Evolutionary conservation across 2,888 invertebrate genomes (phyloP).

Genomic region (Sinotaia quadrata): DNA sequence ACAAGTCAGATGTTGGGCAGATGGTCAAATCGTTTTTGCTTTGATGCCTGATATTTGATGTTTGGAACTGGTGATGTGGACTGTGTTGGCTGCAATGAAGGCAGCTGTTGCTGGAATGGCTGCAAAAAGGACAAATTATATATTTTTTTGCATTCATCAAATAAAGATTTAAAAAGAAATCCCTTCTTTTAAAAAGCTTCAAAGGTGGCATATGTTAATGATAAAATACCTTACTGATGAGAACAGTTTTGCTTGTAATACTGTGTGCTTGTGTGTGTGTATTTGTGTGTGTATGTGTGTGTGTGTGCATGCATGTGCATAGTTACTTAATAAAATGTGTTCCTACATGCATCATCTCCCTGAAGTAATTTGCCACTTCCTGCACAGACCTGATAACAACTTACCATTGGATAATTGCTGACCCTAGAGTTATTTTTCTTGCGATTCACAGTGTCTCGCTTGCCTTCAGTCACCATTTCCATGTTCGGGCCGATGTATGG

Average conservation of each 20-base stretch:
- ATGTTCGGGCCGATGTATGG: slow-evolving; percentile 83
- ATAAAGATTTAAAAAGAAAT: no score
- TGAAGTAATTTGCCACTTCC: no score
- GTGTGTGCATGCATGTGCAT: neutral
- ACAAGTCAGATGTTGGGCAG: slow-evolving; percentile 68
- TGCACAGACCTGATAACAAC: no score
- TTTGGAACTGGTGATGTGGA: slow-evolving; percentile 59
- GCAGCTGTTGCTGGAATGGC: slow-evolving; percentile 42
- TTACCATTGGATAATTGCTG: slow-evolving; percentile 46
- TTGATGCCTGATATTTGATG: slow-evolving; percentile 41
- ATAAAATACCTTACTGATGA: neutral
- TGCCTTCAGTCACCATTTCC: slow-evolving; percentile 43
- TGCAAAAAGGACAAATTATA: slow-evolving; percentile 34
- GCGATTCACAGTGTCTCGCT: slow-evolving; percentile 26
- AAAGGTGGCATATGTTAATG: neutral
- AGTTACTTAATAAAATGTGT: no score
- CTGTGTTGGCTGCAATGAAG: slow-evolving; percentile 27
- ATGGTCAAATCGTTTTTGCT: slow-evolving; percentile 37
- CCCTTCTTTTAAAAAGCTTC: neutral
- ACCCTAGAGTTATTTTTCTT: slow-evolving; percentile 40
- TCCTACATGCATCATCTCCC: no score
- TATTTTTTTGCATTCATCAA: no score
- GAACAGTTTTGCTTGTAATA: neutral
- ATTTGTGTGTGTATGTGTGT: neutral
- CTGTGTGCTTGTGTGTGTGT: neutral